Evolutionary conservation across 2,797 vertebrate genomes (phyloP).

Genomic region (Macropus fuliginosus): DNA sequence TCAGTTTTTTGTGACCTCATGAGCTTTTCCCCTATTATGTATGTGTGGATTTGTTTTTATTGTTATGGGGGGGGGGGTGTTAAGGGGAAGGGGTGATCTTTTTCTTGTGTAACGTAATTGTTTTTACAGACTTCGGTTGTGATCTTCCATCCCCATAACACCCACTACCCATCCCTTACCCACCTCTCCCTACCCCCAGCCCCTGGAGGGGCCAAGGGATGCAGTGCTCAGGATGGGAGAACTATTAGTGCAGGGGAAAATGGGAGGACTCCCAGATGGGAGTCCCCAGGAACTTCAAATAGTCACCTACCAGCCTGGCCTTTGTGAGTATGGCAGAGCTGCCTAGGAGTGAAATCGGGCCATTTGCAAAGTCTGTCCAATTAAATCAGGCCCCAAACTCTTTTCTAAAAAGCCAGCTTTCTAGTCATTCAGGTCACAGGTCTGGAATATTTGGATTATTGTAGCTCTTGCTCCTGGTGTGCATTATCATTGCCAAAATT

Average conservation of each 20-base stretch:
- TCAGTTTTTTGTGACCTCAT: constrained; percentile 97
- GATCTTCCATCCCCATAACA: not conserved
- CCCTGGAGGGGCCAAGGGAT: constrained; percentile 22
- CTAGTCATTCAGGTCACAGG: not conserved
- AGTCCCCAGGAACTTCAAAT: not conserved
- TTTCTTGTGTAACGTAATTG: constrained; percentile 62
- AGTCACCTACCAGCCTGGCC: not conserved
- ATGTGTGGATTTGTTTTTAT: constrained; percentile 77
- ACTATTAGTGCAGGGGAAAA: not conserved
- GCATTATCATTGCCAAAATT: constrained; percentile 89
- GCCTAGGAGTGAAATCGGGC: not conserved
- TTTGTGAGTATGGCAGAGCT: not conserved
- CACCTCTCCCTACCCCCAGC: not conserved
- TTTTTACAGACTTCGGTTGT: constrained; percentile 54
- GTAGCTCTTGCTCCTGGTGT: constrained; percentile 31
- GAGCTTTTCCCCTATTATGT: constrained; percentile 86
- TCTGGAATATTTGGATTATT: not conserved
- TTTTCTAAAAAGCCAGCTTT: not conserved
- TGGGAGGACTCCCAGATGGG: not conserved
- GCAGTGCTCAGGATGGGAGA: constrained; percentile 37
- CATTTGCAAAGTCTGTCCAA: not conserved
- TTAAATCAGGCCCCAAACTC: not conserved
- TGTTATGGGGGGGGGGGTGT: constrained; percentile 73
- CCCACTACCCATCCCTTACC: not conserved
- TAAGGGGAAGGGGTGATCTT: constrained; percentile 49